Evolutionary conservation across 1,140 invertebrate genomes (phyloP).

Genomic region (Trichonephila clavata): DNA sequence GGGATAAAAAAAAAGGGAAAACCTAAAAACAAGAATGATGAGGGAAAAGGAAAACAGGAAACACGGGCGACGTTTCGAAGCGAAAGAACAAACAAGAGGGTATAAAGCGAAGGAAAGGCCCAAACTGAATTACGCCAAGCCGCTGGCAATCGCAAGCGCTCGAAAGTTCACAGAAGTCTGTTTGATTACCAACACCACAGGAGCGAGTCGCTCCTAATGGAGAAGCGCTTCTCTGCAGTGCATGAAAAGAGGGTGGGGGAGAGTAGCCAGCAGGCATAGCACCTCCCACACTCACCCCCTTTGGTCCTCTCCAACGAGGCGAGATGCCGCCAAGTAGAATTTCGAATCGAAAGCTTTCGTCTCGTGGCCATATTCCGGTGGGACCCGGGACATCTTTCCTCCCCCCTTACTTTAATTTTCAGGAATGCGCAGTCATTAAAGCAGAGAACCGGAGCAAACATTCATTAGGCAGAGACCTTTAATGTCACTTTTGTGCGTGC

Average conservation of each 20-base stretch:
- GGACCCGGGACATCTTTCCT: slow-evolving; percentile 48
- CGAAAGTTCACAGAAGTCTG: slow-evolving; percentile 75
- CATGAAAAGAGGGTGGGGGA: slow-evolving; percentile 38
- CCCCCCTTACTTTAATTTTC: slow-evolving; percentile 55
- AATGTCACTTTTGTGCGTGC: slow-evolving; percentile 43
- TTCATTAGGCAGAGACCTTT: slow-evolving; percentile 60
- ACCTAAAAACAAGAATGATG: background rate
- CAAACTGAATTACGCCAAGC: slow-evolving; percentile 65
- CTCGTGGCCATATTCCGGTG: slow-evolving; percentile 51
- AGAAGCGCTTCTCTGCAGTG: slow-evolving; percentile 44
- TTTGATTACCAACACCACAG: slow-evolving; percentile 74
- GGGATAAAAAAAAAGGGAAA: slow-evolving; percentile 29
- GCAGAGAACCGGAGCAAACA: slow-evolving; percentile 61
- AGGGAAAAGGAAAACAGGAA: slow-evolving; percentile 50
- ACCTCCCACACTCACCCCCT: background rate
- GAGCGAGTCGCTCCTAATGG: slow-evolving; percentile 68
- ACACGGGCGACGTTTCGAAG: slow-evolving; percentile 30
- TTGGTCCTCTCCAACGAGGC: background rate
- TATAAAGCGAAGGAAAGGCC: slow-evolving; percentile 11
- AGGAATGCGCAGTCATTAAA: slow-evolving; percentile 71
- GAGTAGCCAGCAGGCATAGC: slow-evolving; percentile 5
- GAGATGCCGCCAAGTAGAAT: slow-evolving; percentile 53
- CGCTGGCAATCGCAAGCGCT: slow-evolving; percentile 56
- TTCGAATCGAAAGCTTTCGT: slow-evolving; percentile 60
- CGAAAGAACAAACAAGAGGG: slow-evolving; percentile 64